Conservation (phyloP, 2,888 invertebrate genomes). For the Metopia argyrocephala region DNA sequence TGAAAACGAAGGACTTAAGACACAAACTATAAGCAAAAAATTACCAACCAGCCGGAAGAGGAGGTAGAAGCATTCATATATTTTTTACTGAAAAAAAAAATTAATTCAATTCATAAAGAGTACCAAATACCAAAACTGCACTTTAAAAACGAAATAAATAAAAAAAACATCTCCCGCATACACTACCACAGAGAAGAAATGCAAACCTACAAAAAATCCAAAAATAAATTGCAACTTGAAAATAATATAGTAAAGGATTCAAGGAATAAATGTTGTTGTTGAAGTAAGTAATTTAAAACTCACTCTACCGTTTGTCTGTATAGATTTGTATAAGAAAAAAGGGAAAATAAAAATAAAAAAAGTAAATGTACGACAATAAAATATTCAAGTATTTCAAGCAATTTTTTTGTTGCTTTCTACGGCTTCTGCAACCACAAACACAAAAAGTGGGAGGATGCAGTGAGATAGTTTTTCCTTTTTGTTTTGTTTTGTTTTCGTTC, state of each 20-base stretch:
- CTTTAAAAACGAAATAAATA: conserved; percentile 60
- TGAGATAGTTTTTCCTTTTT: conserved; percentile 70
- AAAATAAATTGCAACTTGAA: conserved; percentile 60
- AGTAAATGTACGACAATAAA: conserved; percentile 59
- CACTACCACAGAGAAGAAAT: conserved; percentile 45
- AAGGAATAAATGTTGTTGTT: conserved; percentile 25
- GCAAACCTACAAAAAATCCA: conserved; percentile 41
- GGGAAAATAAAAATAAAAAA: no score
- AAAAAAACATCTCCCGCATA: conserved; percentile 64
- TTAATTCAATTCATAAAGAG: background rate
- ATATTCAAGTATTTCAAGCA: conserved; percentile 45
- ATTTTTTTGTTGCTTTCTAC: conserved; percentile 14
- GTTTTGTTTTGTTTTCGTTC: background rate
- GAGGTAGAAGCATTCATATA: conserved; percentile 72
- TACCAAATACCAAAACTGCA: conserved; percentile 42
- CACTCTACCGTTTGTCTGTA: conserved; percentile 20
- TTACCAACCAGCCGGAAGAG: conserved; percentile 73
- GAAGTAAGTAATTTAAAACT: conserved; percentile 51
- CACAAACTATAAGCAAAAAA: conserved; percentile 66
- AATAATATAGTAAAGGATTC: conserved; percentile 43
- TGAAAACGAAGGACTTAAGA: conserved; percentile 33
- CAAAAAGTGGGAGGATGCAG: conserved; percentile 77
- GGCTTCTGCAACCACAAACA: conserved; percentile 13
- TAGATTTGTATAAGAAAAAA: conserved; percentile 30
- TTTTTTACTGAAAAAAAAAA: conserved; percentile 10